phyloP scores from a whole-genome alignment of 2,888 invertebrate species.

The Pemphredon lugubris region DNA sequence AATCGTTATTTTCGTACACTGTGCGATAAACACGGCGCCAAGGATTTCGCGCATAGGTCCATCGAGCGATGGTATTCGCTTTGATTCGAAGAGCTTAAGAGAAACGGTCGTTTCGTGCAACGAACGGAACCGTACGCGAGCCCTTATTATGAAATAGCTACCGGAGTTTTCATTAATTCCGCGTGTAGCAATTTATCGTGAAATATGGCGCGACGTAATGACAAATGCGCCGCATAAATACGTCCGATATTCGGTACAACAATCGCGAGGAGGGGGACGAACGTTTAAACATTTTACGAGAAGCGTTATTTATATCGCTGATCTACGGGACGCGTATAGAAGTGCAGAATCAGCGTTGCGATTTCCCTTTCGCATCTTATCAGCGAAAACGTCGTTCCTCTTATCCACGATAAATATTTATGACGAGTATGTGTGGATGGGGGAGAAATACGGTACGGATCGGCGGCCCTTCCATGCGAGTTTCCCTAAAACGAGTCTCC shows the following conservation, averaged over 20 bases:
- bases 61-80: too few relatives aligned
- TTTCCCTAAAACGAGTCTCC: conserved; percentile 4
- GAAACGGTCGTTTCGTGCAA: too few relatives aligned
- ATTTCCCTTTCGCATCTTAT: not conserved
- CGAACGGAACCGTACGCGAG: too few relatives aligned
- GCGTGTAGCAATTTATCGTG: not conserved
- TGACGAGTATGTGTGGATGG: not conserved
- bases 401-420: conserved; percentile 34
- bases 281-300: too few relatives aligned
- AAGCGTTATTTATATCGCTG: too few relatives aligned
- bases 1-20: conserved; percentile 5
- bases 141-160: not conserved
- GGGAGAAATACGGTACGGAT: not conserved
- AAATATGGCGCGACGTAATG: not conserved
- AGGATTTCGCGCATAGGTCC: too few relatives aligned
- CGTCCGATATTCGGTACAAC: too few relatives aligned
- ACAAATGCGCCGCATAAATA: too few relatives aligned
- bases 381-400: not conserved
- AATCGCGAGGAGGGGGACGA: too few relatives aligned
- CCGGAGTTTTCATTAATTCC: not conserved
- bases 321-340: not conserved
- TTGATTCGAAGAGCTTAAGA: too few relatives aligned
- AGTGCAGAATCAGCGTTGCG: not conserved
- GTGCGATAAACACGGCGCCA: too few relatives aligned
- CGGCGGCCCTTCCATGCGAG: not conserved